Evolutionary conservation across 1,140 invertebrate species (phyloP).

Genomic region (Carposina sasakii): DNA sequence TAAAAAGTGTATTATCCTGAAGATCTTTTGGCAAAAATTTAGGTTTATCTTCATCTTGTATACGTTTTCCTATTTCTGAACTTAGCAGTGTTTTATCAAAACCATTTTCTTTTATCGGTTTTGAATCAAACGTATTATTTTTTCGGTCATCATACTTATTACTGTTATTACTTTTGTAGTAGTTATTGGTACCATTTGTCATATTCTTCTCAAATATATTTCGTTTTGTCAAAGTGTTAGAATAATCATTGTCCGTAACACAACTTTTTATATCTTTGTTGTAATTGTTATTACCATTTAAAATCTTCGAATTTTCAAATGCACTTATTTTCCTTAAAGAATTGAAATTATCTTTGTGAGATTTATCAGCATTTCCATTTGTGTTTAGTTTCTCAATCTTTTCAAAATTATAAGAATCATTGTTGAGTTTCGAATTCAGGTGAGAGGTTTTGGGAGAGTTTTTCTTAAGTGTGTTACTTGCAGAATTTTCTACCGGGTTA

Average conservation of each 20-base stretch:
- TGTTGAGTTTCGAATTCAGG: no score
- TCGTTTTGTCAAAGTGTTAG: conserved; percentile 39
- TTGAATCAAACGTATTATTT: conserved; percentile 27
- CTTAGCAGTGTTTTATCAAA: no score
- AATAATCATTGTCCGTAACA: conserved; percentile 36
- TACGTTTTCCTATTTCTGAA: no score
- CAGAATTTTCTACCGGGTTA: no score
- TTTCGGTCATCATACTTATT: conserved; percentile 27
- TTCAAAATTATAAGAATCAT: no score
- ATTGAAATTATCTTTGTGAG: conserved; percentile 30
- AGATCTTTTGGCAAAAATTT: conserved; percentile 37
- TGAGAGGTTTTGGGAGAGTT: no score
- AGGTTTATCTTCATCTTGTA: conserved; percentile 29
- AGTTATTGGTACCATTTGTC: conserved; percentile 30
- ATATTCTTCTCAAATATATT: conserved; percentile 36
- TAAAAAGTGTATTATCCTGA: conserved; percentile 50
- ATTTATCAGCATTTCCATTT: conserved; percentile 28
- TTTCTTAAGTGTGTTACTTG: no score
- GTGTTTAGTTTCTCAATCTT: no score
- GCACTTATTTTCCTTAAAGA: no score
- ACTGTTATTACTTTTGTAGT: conserved; percentile 36
- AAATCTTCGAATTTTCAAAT: no score
- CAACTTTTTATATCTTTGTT: conserved; percentile 42
- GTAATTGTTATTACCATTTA: no score
- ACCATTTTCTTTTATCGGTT: conserved; percentile 24